These are phyloP conservation scores for Silurus lanzhouensis DNA, from an alignment of 2,797 vertebrate genomes.

Conservation along the genomic window DNA sequence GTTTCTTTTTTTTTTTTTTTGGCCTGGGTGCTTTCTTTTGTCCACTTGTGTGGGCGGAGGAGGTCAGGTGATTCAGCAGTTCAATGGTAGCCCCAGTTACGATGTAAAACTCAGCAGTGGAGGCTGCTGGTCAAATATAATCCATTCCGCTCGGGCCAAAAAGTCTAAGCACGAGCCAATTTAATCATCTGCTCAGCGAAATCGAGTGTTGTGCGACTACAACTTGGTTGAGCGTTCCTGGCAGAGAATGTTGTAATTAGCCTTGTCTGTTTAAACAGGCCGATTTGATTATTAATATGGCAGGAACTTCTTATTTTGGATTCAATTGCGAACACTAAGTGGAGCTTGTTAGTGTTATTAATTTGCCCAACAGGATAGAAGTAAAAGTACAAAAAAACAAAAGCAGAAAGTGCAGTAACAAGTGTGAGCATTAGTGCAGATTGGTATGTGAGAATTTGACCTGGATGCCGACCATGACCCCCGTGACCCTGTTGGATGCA, in stretches of 20 bases:
- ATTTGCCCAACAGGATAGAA: background rate
- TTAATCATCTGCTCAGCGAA: constrained; percentile 1
- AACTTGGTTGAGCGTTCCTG: background rate
- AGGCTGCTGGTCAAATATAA: constrained; percentile 24
- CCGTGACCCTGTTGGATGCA: constrained; percentile 49
- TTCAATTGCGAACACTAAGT: background rate
- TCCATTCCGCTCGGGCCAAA: constrained; percentile 16
- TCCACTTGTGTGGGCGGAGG: constrained; percentile 8
- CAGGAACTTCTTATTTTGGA: background rate
- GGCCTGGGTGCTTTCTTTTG: constrained; percentile 29
- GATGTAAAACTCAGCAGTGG: constrained; percentile 15
- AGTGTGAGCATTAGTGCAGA: background rate
- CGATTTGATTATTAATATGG: background rate
- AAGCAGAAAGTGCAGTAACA: background rate
- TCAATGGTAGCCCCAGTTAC: constrained; percentile 7
- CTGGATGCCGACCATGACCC: constrained; percentile 45
- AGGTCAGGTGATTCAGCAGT: constrained; percentile 18
- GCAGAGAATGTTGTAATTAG: background rate
- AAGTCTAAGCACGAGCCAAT: background rate
- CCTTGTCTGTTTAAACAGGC: constrained; percentile 3
- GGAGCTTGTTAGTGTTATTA: background rate
- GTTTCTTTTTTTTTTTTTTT: background rate
- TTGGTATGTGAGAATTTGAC: constrained; percentile 53
- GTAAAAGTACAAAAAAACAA: constrained; percentile 19
- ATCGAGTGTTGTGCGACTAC: background rate